Conservation (phyloP, 2,888 invertebrate genomes). For the Drosophila kambysellisi region DNA sequence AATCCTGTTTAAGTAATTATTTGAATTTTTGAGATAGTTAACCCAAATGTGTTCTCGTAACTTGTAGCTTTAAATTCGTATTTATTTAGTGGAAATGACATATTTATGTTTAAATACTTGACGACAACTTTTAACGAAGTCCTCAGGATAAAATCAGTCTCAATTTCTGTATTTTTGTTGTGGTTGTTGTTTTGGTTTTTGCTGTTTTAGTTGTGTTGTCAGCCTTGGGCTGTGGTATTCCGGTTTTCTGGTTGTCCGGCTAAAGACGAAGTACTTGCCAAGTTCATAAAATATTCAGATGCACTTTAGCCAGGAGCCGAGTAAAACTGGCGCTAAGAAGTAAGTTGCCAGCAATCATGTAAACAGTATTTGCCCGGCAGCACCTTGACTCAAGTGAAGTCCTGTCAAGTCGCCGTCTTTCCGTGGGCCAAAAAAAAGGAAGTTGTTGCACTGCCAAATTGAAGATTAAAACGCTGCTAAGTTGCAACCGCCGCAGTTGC, state of each 20-base stretch:
- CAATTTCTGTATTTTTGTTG: constrained; percentile 12
- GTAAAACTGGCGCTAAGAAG: constrained; percentile 70
- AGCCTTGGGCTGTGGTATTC: constrained; percentile 50
- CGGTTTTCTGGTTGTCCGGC: constrained; percentile 42
- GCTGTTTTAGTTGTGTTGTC: constrained; percentile 42
- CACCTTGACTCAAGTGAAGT: constrained; percentile 60
- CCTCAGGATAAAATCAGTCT: constrained; percentile 36
- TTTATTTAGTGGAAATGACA: constrained; percentile 58
- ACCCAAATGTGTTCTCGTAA: constrained; percentile 15
- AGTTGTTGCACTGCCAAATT: constrained; percentile 70
- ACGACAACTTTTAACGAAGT: constrained; percentile 45
- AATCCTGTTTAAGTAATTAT: constrained; percentile 4
- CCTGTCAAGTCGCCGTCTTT: constrained; percentile 6
- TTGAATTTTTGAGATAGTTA: constrained; percentile 2
- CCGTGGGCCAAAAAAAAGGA: constrained; percentile 41
- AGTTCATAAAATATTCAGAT: constrained; percentile 81
- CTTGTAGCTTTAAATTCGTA: constrained; percentile 24
- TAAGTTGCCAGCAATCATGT: constrained; percentile 72
- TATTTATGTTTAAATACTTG: constrained; percentile 42
- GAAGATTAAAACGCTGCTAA: constrained; percentile 76
- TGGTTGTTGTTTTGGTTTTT: constrained; percentile 13
- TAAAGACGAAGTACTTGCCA: constrained; percentile 73
- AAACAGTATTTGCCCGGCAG: constrained; percentile 62
- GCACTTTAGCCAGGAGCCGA: constrained; percentile 72
- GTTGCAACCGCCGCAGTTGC: constrained; percentile 58